Evolutionary conservation across 2,113 vertebrate genomes (phyloP).

Genomic region (Paradoxurus hermaphroditus): DNA sequence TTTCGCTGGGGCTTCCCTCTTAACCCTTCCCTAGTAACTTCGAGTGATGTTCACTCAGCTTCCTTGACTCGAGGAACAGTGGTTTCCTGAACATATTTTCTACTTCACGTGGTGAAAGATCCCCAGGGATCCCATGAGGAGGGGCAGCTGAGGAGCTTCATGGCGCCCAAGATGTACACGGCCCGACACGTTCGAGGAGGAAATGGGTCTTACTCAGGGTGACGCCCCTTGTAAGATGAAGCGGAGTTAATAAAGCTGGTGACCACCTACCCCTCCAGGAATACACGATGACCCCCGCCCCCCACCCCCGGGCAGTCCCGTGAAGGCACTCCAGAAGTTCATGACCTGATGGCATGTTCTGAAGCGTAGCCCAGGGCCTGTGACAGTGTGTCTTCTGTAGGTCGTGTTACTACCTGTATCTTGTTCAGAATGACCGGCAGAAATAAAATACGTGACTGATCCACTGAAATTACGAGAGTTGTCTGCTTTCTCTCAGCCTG

Average conservation of each 20-base stretch:
- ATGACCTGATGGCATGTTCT: constrained; percentile 67
- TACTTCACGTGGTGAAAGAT: background rate
- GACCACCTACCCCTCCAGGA: constrained; percentile 32
- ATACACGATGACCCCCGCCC: background rate
- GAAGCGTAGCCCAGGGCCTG: constrained; percentile 74
- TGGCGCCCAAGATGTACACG: background rate
- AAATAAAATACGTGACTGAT: constrained; percentile 68
- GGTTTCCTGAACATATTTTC: background rate
- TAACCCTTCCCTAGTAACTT: background rate
- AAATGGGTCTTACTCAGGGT: constrained; percentile 32
- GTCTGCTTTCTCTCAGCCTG: constrained; percentile 53
- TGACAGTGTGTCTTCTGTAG: constrained; percentile 70
- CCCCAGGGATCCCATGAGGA: background rate
- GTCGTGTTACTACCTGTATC: constrained; percentile 79
- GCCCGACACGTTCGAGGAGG: constrained; percentile 14
- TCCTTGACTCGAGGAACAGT: background rate
- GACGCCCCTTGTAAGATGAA: constrained; percentile 22
- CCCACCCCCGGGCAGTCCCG: background rate
- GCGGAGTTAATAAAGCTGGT: constrained; percentile 64
- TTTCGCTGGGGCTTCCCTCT: background rate
- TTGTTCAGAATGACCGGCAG: constrained; percentile 58
- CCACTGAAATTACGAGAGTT: constrained; percentile 54
- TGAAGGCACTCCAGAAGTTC: constrained; percentile 76
- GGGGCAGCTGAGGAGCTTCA: background rate
- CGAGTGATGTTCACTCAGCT: background rate